Base-by-base conservation (phyloP, 1,140 invertebrate species). In the Drosophila suzukii region DNA sequence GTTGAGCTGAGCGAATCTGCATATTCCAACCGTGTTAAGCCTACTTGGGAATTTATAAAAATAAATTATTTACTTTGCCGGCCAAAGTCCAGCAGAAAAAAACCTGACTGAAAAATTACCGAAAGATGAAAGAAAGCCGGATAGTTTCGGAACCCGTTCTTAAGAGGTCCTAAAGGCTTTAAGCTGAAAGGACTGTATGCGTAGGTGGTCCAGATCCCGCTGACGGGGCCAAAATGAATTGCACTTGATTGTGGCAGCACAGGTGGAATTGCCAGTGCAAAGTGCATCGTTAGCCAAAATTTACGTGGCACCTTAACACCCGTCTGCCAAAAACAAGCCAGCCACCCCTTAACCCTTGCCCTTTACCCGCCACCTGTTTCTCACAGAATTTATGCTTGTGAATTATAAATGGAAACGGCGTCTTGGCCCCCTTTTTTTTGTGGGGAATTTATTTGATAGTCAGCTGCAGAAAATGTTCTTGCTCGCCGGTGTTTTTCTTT, bases 211-310 rank as follows among this genome's bases (percentile, higher is more conserved):
- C 38, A 58, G 74, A 78, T 55, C 65, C 59, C 61, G 83, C 84
- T 89, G 84, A 88, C 84, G 47, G 72, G 46, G 68, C 84, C 67
- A 88, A 84, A 88, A 88, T 89, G 84, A 88, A 88, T 88, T 89
- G 84, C 84, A 80, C 84, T 88, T 80, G 84, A 88, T 89, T 88
- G 72, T 89, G 82, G 82, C 82, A 74, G 47, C 63, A 65, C 79
- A 57, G 65, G 81, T 75, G 62, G 79, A 65, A 59, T 65, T 83
- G 70, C 83, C 75, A 76, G 56, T 71, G 84, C 77, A 88, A 88
- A 89, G 84, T 88, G 84, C 84, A 88, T 88, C 84, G 84, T 88
- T 88, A 88, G 84, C 63, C 77, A 74, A 71, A 88, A 88, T 89
- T 89, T 88, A 88, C 72, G 84, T 88, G 84, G 73, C 84, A 83